phyloP scores from a whole-genome alignment of 2,888 invertebrate species.

The Eupithecia dodoneata region DNA sequence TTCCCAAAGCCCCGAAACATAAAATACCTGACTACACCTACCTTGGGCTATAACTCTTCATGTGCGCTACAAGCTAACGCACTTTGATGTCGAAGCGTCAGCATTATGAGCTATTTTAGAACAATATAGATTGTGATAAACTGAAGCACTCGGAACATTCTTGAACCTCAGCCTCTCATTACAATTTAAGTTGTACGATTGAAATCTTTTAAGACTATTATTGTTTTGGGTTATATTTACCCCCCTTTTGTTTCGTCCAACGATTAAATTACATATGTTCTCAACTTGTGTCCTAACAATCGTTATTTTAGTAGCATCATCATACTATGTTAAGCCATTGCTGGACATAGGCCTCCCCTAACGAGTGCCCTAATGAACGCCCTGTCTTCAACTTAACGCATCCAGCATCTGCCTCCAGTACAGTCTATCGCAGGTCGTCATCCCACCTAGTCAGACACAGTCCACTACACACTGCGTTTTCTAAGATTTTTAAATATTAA shows the following conservation, averaged over 20 bases:
- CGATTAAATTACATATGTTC: not conserved
- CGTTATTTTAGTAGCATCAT: not conserved
- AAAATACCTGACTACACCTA: constrained; percentile 7
- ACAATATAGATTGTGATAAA: constrained; percentile 20
- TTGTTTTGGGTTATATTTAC: not conserved
- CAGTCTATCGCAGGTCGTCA: too few species aligned
- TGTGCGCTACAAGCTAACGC: constrained; percentile 55
- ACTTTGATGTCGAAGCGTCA: constrained; percentile 48
- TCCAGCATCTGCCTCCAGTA: too few species aligned
- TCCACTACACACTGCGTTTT: too few species aligned
- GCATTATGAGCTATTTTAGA: constrained; percentile 26
- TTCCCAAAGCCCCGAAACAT: not conserved
- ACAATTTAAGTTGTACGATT: not conserved
- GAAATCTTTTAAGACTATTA: not conserved
- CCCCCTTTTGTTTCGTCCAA: not conserved
- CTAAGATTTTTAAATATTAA: not conserved
- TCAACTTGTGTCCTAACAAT: not conserved
- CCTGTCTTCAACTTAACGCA: too few species aligned
- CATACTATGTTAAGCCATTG: too few species aligned
- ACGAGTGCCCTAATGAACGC: too few species aligned
- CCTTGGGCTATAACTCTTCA: constrained; percentile 43
- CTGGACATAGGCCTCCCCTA: too few species aligned
- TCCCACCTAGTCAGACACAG: too few species aligned
- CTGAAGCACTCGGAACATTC: constrained; percentile 15
- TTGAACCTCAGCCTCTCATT: not conserved